A percentile compares a stretch with the other conserved stretches of the same genome.
Evolutionary conservation across 2,797 vertebrate genomes (phyloP).

Genomic region (Limosa lapponica): DNA sequence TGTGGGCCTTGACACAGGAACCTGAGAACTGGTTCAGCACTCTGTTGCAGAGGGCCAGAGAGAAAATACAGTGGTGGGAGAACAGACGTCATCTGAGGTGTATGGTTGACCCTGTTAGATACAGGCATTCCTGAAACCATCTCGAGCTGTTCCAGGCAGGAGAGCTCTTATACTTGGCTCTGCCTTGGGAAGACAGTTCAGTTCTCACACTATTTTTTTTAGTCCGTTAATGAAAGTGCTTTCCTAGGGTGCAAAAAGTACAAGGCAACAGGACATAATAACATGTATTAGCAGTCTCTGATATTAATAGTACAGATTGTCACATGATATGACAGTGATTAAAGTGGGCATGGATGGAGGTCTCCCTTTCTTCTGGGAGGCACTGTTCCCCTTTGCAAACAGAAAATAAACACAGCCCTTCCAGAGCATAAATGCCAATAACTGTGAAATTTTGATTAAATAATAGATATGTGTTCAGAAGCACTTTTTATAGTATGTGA

Average conservation of each 20-base stretch:
- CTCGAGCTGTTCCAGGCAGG: neutral
- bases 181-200: neutral
- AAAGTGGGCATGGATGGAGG: constrained; percentile 73
- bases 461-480: constrained; percentile 97
- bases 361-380: constrained; percentile 80
- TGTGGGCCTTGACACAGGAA: neutral
- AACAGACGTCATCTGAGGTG: neutral
- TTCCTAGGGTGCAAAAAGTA: constrained; percentile 67
- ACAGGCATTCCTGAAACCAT: neutral
- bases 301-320: constrained; percentile 81
- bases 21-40: neutral
- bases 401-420: constrained; percentile 89
- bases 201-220: neutral
- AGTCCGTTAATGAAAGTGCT: constrained; percentile 69
- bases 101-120: neutral
- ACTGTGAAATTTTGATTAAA: constrained; percentile 97
- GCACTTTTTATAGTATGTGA: constrained; percentile 89
- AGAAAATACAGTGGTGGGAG: neutral
- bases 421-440: constrained; percentile 82
- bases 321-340: constrained; percentile 79
- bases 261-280: constrained; percentile 60
- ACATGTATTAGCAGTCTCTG: constrained; percentile 73
- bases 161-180: neutral
- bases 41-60: neutral
- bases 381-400: constrained; percentile 79